Percentiles rank a stretch among this genome's conserved stretches.
phyloP scores from a whole-genome alignment of 2,888 invertebrate genomes.

The Colostygia pectinataria region DNA sequence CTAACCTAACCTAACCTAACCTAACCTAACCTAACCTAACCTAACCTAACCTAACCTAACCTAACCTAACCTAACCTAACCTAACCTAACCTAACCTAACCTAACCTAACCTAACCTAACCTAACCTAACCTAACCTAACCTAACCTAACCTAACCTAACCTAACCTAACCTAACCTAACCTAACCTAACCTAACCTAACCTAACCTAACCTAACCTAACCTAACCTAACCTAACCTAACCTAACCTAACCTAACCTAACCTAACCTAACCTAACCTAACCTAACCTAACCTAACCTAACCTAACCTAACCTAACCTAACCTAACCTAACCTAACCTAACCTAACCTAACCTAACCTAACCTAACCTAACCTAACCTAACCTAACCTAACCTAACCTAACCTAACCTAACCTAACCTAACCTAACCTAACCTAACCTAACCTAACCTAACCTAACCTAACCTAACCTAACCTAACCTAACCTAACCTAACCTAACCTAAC shows the following conservation, averaged over 20 bases:
- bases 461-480: slow-evolving; percentile 4
- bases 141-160: background rate
- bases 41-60: slow-evolving; percentile 30
- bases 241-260: slow-evolving; percentile 19
- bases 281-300: slow-evolving; percentile 28
- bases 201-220: background rate
- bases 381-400: slow-evolving; percentile 4
- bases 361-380: slow-evolving; percentile 10
- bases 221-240: slow-evolving; percentile 12
- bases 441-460: slow-evolving; percentile 17
- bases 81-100: no score
- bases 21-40: background rate
- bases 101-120: slow-evolving; percentile 24
- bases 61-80: slow-evolving; percentile 34
- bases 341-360: slow-evolving; percentile 31
- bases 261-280: slow-evolving; percentile 24
- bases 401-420: slow-evolving; percentile 8
- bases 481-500: slow-evolving; percentile 22
- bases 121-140: slow-evolving; percentile 3
- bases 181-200: background rate
- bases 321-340: slow-evolving; percentile 34
- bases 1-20: slow-evolving; percentile 24
- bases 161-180: slow-evolving; percentile 1
- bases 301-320: slow-evolving; percentile 34
- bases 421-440: slow-evolving; percentile 1